Conservation (phyloP, 2,888 invertebrate species). For the Endomychus coccineus region DNA sequence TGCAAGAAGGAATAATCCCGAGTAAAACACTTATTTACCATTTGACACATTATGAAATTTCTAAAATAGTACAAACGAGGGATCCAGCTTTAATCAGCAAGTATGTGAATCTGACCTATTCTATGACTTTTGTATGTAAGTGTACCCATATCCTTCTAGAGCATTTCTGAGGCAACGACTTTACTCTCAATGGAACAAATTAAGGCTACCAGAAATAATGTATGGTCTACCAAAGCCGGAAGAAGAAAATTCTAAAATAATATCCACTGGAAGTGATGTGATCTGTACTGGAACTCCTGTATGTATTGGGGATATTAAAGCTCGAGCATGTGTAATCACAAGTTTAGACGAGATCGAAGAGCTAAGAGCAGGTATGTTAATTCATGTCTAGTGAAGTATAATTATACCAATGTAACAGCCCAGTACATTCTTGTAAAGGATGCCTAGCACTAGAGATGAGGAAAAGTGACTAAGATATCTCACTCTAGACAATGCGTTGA, state of each 20-base stretch:
- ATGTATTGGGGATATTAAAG: conserved; percentile 59
- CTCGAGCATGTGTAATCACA: conserved; percentile 64
- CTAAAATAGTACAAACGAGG: conserved; percentile 45
- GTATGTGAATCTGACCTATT: conserved; percentile 42
- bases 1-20: conserved; percentile 56
- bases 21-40: conserved; percentile 58
- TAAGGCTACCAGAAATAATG: conserved; percentile 57
- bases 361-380: conserved; percentile 33
- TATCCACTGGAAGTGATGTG: conserved; percentile 14
- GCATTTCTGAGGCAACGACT: conserved; percentile 59
- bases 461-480: no score
- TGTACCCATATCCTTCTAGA: conserved; percentile 42
- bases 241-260: conserved; percentile 18
- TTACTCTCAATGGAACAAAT: conserved; percentile 51
- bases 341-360: conserved; percentile 53
- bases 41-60: conserved; percentile 60
- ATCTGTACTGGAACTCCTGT: conserved; percentile 57
- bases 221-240: conserved; percentile 30
- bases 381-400: background rate
- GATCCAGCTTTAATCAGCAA: conserved; percentile 54
- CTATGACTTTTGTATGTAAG: background rate
- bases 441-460: no score
- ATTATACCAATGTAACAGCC: no score
- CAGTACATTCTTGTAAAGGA: no score
- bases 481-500: no score